Evolutionary conservation across 2,113 vertebrate species (phyloP), one percentile per base, ranked within the genome.

Genomic region (Colius striatus): DNA sequence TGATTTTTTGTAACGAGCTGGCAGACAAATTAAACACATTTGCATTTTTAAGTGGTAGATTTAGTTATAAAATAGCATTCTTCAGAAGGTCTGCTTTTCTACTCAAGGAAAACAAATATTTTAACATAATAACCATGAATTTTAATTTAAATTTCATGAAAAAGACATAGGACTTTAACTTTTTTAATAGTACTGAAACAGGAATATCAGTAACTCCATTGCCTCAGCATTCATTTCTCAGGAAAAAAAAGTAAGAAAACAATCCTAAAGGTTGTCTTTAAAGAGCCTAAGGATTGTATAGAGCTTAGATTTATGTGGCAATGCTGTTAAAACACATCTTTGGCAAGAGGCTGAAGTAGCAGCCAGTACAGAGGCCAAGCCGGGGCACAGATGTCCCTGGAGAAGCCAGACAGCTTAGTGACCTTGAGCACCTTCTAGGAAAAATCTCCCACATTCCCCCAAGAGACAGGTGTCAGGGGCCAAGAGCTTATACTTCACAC

Each of bases 391-490:
- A 41, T 0, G 2, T 4, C 6, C 45, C 26, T 9, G 6, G 45
- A 84, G 27, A 2, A 12, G 7, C 16, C 4, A 7, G 50, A n/a
- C 5, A 22, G 12, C 12, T 78, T 4, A 1, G 55, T 47, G 10
- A 8, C 22, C 25, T 61, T 68, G 47, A 81, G 16, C 45, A 53
- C 10, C 9, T 43, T 38, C 16, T 20, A 16, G 30, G 20, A 70
- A 65, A 74, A 60, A 21, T 21, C 6, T 41, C 53, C 0, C 1
- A 4, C 6, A n/a, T 10, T 2, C 6, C 3, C 12, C 12, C 1
- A 2, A 55, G 9, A 60, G 30, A 66, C 3, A 75, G 21, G 72
- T 0, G 0, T 6, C 62, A 77, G 48, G 50, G 83, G 22, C 29
- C 13, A 1, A 45, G 22, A 73, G 5, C n/a, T 68, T 8, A 0